These are phyloP conservation scores for Beroe ovata DNA, from an alignment of 37 sponge, comb jelly and placozoan genomes.

Conservation along the genomic window DNA sequence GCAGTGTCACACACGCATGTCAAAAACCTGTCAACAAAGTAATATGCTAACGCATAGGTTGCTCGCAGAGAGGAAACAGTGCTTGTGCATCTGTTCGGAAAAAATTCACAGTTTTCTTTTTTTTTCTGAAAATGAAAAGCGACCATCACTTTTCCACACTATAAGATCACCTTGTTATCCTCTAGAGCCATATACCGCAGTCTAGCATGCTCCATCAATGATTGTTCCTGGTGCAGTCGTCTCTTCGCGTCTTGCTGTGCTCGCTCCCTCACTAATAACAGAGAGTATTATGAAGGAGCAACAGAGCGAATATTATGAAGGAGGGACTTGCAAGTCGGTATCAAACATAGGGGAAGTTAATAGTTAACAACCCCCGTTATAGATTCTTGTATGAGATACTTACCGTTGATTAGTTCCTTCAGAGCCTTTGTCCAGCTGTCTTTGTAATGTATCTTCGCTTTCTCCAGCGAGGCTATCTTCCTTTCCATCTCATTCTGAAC, in stretches of 20 bases:
- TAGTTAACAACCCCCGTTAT: too few relatives aligned
- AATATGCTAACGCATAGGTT: too few relatives aligned
- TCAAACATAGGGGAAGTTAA: too few relatives aligned
- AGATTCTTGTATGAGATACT: too few relatives aligned
- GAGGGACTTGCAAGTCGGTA: too few relatives aligned
- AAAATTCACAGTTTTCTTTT: background rate
- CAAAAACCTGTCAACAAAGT: too few relatives aligned
- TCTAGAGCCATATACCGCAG: slow-evolving; percentile 20
- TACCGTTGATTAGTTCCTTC: slow-evolving; percentile 72
- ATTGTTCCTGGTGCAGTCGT: slow-evolving; percentile 36
- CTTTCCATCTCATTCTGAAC: slow-evolving; percentile 82
- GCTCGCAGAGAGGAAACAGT: too few relatives aligned
- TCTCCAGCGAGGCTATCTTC: slow-evolving; percentile 72
- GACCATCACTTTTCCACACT: background rate
- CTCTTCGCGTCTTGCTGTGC: slow-evolving; percentile 62
- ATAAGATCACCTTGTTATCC: slow-evolving; percentile 20
- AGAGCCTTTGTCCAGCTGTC: slow-evolving; percentile 91
- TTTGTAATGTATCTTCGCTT: slow-evolving; percentile 92
- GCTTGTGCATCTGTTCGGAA: too few relatives aligned
- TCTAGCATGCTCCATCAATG: slow-evolving; percentile 50
- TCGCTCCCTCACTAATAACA: slow-evolving; percentile 6
- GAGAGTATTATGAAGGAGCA: background rate
- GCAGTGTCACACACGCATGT: too few relatives aligned
- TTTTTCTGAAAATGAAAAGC: too few relatives aligned
- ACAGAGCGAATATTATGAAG: background rate